phyloP scores from a whole-genome alignment of 2,888 invertebrate species.

The Monoplex corrugatus region DNA sequence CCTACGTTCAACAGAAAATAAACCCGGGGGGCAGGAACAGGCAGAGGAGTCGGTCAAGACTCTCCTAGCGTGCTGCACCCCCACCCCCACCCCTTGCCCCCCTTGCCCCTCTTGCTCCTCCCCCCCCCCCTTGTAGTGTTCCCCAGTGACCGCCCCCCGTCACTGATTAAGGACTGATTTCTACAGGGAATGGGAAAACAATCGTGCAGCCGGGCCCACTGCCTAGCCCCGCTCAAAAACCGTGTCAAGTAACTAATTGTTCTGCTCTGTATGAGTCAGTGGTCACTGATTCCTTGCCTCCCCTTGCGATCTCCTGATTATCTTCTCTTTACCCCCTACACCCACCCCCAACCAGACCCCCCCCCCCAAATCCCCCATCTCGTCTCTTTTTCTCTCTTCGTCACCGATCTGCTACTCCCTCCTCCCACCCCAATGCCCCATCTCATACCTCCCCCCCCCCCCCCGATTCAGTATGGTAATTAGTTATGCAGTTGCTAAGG shows the following conservation, averaged over 20 bases:
- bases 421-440: too few species aligned
- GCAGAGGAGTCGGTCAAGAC: too few species aligned
- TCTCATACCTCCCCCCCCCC: too few species aligned
- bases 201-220: not conserved
- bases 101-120: not conserved
- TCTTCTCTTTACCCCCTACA: not conserved
- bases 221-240: not conserved
- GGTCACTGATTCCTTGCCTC: slow-evolving; percentile 7
- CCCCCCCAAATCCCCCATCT: not conserved
- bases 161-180: not conserved
- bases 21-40: too few species aligned
- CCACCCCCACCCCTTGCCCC: not conserved
- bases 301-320: too few species aligned
- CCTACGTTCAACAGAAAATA: too few species aligned
- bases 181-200: not conserved
- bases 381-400: too few species aligned
- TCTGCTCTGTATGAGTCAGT: slow-evolving; percentile 12
- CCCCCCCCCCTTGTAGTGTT: not conserved
- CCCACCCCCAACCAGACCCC: not conserved
- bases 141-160: too few species aligned
- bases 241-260: slow-evolving; percentile 32
- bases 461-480: too few species aligned
- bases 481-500: too few species aligned
- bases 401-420: too few species aligned
- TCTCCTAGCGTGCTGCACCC: too few species aligned